Conservation (phyloP, 2,888 invertebrate genomes). For the Thysanoteuthis rhombus region DNA sequence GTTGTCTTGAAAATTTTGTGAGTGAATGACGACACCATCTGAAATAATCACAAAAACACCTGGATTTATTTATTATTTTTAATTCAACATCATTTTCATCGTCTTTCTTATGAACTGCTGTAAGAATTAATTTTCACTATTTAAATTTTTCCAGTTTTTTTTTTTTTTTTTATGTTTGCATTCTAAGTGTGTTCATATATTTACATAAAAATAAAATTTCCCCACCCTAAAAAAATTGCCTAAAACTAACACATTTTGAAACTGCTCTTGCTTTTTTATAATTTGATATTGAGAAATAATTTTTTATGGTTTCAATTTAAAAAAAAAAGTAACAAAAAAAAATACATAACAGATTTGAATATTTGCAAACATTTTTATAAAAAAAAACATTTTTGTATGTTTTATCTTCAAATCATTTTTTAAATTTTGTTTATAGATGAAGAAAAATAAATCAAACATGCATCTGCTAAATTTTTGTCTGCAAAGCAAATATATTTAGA, state of each 20-base stretch:
- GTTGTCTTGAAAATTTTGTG: background rate
- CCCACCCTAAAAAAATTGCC: background rate
- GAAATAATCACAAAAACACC: slow-evolving; percentile 12
- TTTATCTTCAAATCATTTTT: background rate
- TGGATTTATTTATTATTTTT: background rate
- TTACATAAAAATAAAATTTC: background rate
- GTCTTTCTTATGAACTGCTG: background rate
- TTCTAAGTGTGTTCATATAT: background rate
- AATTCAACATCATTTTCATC: background rate
- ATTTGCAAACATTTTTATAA: background rate
- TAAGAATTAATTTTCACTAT: background rate
- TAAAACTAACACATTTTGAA: background rate
- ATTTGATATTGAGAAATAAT: background rate
- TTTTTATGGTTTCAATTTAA: background rate
- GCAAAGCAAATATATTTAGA: background rate
- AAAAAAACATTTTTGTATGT: background rate
- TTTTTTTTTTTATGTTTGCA: background rate
- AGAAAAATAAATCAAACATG: background rate
- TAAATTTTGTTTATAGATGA: background rate
- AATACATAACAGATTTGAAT: background rate
- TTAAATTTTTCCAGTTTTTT: background rate
- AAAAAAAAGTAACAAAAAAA: no score
- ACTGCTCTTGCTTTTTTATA: background rate
- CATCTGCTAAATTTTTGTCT: background rate
- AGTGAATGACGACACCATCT: background rate